Evolutionary conservation across 2,888 invertebrate species (phyloP), one percentile per base, ranked within the genome.

Genomic region (Osedax fenrisi): DNA sequence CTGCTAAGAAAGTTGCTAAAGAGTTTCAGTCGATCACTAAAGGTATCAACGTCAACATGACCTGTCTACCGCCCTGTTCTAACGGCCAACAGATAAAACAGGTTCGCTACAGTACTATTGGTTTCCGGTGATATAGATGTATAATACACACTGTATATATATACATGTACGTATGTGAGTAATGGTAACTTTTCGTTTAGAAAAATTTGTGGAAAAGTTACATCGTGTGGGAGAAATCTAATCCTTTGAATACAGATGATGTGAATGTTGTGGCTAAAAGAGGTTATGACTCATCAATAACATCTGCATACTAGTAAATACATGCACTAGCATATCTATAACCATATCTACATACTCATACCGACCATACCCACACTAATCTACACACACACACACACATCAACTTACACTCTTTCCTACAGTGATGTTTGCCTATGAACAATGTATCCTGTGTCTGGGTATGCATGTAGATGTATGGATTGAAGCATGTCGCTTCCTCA

Each of bases 401-500:
- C n/a, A n/a, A n/a, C n/a, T n/a, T n/a, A n/a, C 41, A 26, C 27
- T 64, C 68, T 76, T 75, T 71, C 26, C 81, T 84, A 68, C 81
- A 87, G 97, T 98, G 0, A 94, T 96, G 90, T 98, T 97, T 87
- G 96, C 97, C 0, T 94, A 97, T 78, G 98, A 98, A 83, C 97
- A 99, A 85, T 94, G 96, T 80, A 86, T 99, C 69, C 86, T 99
- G 66, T 97, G 97, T 81, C 87, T 98, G 41, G 94, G 95, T 0
- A 96, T 96, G 86, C 95, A 97, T 84, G 94, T 97, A 0, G 97
- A 98, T 78, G 92, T 98, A 76, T 99, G 98, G 98, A 83, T 82
- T 73, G 97, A 98, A 86, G 96, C 97, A 0, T 95, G 97, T 0
- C 91, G 94, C 83, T 98, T 94, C 86, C 87, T 98, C 68, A 96